phyloP scores from a whole-genome alignment of 2,797 vertebrate species.

The Loriculus beryllinus region DNA sequence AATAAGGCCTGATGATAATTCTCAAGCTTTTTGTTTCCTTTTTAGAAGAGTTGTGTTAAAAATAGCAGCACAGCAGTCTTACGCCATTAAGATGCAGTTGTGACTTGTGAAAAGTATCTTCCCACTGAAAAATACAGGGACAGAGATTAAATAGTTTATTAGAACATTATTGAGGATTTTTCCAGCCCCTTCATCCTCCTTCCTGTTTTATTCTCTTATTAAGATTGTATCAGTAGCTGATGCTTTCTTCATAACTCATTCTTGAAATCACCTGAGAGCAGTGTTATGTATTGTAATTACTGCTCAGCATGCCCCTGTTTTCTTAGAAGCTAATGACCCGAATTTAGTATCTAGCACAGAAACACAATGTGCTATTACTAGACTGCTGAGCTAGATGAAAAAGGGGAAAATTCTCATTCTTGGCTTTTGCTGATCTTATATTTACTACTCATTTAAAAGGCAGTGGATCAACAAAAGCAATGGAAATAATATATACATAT shows the following conservation, averaged over 20 bases:
- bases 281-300: slow-evolving; percentile 17
- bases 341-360: background rate
- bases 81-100: background rate
- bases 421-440: background rate
- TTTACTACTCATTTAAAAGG: slow-evolving; percentile 1
- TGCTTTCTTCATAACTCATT: slow-evolving; percentile 6
- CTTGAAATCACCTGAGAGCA: background rate
- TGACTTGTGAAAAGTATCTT: background rate
- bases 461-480: background rate
- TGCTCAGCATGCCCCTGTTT: slow-evolving; percentile 14
- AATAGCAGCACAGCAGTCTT: background rate
- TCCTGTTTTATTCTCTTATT: background rate
- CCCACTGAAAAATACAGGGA: background rate
- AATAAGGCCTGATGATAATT: background rate
- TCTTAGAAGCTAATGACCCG: background rate
- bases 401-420: background rate
- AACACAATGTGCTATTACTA: background rate
- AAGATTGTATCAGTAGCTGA: background rate
- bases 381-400: background rate
- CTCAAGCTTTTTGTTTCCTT: background rate
- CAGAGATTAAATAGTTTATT: background rate
- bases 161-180: background rate
- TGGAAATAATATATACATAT: background rate
- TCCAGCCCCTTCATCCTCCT: background rate
- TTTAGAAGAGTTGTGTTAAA: background rate